Percentiles rank a stretch among this genome's conserved stretches.
Conservation (phyloP, 2,888 invertebrate species). For the Campopleginae sp. region DNA sequence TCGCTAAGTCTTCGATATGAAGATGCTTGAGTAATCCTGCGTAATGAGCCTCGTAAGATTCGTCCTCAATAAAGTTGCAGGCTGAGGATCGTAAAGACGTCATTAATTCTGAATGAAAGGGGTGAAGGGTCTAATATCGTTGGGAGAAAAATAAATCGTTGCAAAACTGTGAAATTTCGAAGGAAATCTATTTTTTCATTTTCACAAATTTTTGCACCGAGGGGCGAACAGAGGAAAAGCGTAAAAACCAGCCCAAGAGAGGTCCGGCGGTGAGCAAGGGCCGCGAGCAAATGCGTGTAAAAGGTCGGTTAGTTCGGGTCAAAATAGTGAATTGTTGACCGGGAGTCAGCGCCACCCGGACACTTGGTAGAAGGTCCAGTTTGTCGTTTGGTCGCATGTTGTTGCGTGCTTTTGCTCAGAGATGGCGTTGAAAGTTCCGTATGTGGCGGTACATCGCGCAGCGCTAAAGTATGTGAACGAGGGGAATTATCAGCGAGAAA, state of each 20-base stretch:
- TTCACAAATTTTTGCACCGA: neutral
- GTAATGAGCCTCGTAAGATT: constrained; percentile 81
- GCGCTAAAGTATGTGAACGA: constrained; percentile 27
- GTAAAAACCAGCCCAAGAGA: neutral
- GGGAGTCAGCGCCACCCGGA: constrained; percentile 56
- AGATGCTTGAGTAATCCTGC: constrained; percentile 78
- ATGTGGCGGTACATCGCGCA: constrained; percentile 40
- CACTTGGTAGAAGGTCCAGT: constrained; percentile 57
- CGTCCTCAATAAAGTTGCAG: constrained; percentile 4
- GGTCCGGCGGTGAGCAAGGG: constrained; percentile 55
- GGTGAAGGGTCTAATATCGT: constrained; percentile 38
- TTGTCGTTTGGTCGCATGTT: constrained; percentile 51
- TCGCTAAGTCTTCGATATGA: constrained; percentile 81
- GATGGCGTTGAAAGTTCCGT: constrained; percentile 70
- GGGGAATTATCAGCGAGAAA: constrained; percentile 7
- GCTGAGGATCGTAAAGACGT: constrained; percentile 68
- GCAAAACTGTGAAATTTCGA: neutral
- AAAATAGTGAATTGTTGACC: constrained; percentile 46
- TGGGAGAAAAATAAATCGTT: constrained; percentile 1
- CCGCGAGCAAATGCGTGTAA: constrained; percentile 58
- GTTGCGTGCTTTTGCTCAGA: constrained; percentile 63
- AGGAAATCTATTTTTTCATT: neutral
- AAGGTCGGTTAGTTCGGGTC: constrained; percentile 5
- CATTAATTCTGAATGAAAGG: constrained; percentile 76
- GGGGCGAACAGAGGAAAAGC: constrained; percentile 9